Evolutionary conservation across 2,113 vertebrate genomes (phyloP), one percentile per base, ranked within the genome.

Genomic region (Lophius piscatorius): DNA sequence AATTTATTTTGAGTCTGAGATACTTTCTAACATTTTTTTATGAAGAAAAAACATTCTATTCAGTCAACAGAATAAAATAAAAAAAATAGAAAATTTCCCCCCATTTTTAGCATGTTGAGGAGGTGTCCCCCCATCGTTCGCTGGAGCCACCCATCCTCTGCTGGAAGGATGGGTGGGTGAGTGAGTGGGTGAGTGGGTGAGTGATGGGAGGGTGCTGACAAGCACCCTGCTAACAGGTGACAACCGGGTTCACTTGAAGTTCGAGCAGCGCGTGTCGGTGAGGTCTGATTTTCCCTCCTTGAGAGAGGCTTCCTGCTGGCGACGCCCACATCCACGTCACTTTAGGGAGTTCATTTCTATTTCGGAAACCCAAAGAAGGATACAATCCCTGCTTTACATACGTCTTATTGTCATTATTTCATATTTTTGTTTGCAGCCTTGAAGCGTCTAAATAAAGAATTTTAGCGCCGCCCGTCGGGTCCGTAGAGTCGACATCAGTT

Each of bases 201-300:
- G 55, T 49, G 72, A 63, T 50, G 31, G 63, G 36, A 71, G 56
- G 26, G 63, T 42, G 49, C 74, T 89, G 86, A 84, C 86, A 83
- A 77, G 78, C 16, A 77, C 66, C 74, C 74, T 68, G 66, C 80
- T 69, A 87, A 85, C 85, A 89, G 84, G 84, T 88, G 87, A 88
- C 88, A 89, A 39, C 71, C 81, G 85, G 57, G 62, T 42, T 80
- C 76, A 82, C 67, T 70, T 80, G 73, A 78, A 81, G 74, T 49
- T 76, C 77, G 68, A 81, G 68, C 72, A 52, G 51, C 68, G 51
- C 38, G 69, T 78, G 80, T n/a, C n/a, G n/a, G n/a, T 78, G 55
- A 74, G 81, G 41, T 70, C 63, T 58, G 69, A 40, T 42, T 54
- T 63, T 6, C 63, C 36, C 28, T 55, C 54, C 34, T 74, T 70